Percentiles rank a stretch among this genome's conserved stretches.
Conservation (phyloP, 2,797 vertebrate genomes). For the Rhinichthys osculus region DNA sequence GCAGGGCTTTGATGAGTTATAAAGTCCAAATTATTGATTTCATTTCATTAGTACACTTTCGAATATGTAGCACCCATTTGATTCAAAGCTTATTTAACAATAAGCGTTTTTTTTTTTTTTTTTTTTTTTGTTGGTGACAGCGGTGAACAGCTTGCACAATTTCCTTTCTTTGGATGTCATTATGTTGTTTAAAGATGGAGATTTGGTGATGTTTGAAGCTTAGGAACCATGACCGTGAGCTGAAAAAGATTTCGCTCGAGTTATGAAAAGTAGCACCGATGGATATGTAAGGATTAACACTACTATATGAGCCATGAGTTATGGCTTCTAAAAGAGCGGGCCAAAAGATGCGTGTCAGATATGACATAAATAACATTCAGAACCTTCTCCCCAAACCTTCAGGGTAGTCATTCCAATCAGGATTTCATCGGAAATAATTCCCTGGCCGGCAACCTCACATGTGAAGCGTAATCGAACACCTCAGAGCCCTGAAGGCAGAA, state of each 20-base stretch:
- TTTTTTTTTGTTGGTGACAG: slow-evolving; percentile 23
- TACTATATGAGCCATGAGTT: slow-evolving; percentile 41
- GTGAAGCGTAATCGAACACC: slow-evolving; percentile 50
- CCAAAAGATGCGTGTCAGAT: slow-evolving; percentile 44
- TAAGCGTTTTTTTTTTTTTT: slow-evolving; percentile 2
- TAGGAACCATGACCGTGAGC: slow-evolving; percentile 4
- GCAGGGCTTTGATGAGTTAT: slow-evolving; percentile 28
- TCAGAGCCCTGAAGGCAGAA: slow-evolving; percentile 63
- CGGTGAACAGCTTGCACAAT: slow-evolving; percentile 43
- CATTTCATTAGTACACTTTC: slow-evolving; percentile 41
- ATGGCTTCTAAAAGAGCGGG: slow-evolving; percentile 10
- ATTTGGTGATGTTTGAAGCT: slow-evolving; percentile 24
- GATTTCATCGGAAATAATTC: not conserved
- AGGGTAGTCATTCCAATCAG: not conserved
- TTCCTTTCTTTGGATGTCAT: slow-evolving; percentile 40
- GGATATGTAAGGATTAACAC: slow-evolving; percentile 9
- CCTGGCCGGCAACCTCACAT: slow-evolving; percentile 17
- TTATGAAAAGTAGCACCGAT: not conserved
- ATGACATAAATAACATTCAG: slow-evolving; percentile 47
- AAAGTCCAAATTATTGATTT: slow-evolving; percentile 44
- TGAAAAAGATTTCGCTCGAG: not conserved
- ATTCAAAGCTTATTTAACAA: slow-evolving; percentile 36
- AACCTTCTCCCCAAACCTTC: slow-evolving; percentile 31
- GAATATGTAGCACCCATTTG: slow-evolving; percentile 54
- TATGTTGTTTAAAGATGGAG: slow-evolving; percentile 34